These are phyloP conservation scores for Acrobasis repandana DNA, from an alignment of 2,888 invertebrate genomes.

Conservation along the genomic window DNA sequence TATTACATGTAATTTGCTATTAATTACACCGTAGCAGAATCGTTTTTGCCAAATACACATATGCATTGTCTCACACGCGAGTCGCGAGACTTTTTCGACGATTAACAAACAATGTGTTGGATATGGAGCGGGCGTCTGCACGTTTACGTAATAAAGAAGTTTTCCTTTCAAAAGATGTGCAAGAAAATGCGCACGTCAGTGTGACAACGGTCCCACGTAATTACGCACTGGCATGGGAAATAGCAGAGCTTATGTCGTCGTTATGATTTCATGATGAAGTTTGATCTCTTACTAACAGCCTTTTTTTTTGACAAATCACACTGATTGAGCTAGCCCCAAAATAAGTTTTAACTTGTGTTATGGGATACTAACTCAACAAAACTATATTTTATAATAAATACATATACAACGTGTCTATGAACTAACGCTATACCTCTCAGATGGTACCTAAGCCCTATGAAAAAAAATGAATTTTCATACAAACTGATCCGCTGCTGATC, in stretches of 20 bases:
- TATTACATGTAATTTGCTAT: constrained; percentile 25
- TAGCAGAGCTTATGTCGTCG: not conserved
- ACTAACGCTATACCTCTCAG: no score
- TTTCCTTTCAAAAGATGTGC: constrained; percentile 44
- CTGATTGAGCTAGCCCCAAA: no score
- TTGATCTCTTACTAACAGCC: not conserved
- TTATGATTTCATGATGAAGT: not conserved
- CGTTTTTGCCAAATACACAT: constrained; percentile 35
- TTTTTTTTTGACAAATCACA: no score
- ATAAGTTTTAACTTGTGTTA: no score
- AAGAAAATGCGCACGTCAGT: constrained; percentile 31
- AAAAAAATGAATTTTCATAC: no score
- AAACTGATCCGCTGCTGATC: no score
- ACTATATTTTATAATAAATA: no score
- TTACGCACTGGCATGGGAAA: constrained; percentile 24
- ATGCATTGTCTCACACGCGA: constrained; percentile 44
- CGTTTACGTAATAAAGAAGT: constrained; percentile 47
- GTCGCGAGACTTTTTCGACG: constrained; percentile 37
- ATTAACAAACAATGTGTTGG: constrained; percentile 48
- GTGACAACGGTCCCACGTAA: constrained; percentile 25
- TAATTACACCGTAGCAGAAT: constrained; percentile 32
- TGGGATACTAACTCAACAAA: no score
- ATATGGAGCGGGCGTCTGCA: constrained; percentile 55
- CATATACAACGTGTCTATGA: no score
- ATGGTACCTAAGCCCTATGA: no score